Evolutionary conservation across 1,140 invertebrate genomes (phyloP), one percentile per base, ranked within the genome.

Genomic region (Meloidogyne exigua): DNA sequence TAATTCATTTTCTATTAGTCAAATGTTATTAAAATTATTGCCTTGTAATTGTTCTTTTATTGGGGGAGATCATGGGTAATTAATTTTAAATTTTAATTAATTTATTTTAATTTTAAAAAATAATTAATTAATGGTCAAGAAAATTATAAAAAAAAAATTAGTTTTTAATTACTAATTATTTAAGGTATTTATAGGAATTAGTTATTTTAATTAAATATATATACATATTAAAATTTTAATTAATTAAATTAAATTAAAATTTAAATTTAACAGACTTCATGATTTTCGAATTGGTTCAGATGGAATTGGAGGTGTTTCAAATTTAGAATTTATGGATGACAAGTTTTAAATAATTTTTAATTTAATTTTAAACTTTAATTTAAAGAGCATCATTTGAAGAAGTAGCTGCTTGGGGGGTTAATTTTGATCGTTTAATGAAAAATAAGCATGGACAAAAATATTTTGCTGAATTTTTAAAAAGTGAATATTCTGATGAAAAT

Each of bases 401-500:
- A 89, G 93, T 98, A 80, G 91, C 93, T 85, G 91, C 92, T 83
- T 98, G 95, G 95, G 94, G 93, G 64, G 93, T 94, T 88, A 95
- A 94, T 72, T 98, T 98, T 89, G 95, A 98, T 85, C 93, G 92
- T 88, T 91, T 98, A 84, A 97, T 98, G 94, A 93, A 91, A 85
- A 94, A 87, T 66, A 84, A 85, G 81, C 72, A 84, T 83, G 96
- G 96, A 18, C 91, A 95, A 76, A 94, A 94, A 88, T 92, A 96
- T 80, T 99, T 99, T 90, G 91, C 95, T 44, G 96, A 99, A 88
- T 99, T 99, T 89, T 91, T 99, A 78, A 92, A 94, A 81, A 95
- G 94, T 88, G 96, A 99, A 90, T 99, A 98, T 90, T 96, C 94
- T 83, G 96, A 99, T 90, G 96, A 99, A 89, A 99, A 99, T 89